A percentile compares a stretch with the other conserved stretches of the same genome.
phyloP scores from a whole-genome alignment of 1,140 invertebrate genomes.

The Ooceraea biroi region DNA sequence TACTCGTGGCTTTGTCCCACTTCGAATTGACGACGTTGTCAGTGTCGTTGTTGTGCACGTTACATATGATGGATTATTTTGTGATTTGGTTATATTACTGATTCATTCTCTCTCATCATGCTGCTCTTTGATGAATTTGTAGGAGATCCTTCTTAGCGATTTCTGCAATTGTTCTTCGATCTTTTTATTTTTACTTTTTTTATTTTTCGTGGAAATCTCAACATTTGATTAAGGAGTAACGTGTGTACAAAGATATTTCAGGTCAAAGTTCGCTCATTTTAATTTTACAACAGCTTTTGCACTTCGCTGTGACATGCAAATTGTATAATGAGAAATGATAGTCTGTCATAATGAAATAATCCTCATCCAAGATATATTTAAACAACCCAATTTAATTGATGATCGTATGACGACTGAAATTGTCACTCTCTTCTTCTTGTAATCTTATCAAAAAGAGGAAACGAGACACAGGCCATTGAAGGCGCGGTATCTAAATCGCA shows the following conservation, averaged over 20 bases:
- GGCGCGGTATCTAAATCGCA: background rate
- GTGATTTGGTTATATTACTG: background rate
- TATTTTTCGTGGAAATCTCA: background rate
- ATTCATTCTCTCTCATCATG: background rate
- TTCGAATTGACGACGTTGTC: conserved; percentile 39
- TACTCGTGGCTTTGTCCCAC: conserved; percentile 56
- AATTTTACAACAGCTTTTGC: too few relatives aligned
- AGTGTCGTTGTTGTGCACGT: conserved; percentile 5
- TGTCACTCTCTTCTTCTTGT: background rate
- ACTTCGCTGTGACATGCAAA: too few relatives aligned
- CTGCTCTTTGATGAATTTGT: background rate
- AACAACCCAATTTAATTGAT: background rate
- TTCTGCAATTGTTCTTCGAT: background rate
- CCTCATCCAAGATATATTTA: background rate
- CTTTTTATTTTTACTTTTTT: background rate
- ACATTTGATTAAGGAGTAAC: too few relatives aligned
- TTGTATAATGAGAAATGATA: background rate
- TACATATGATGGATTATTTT: conserved; percentile 31
- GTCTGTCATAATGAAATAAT: background rate
- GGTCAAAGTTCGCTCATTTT: too few relatives aligned
- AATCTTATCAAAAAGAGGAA: background rate
- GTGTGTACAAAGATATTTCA: too few relatives aligned
- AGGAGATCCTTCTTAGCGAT: too few relatives aligned
- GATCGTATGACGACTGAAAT: background rate
- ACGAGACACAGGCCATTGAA: background rate